Evolutionary conservation across 2,113 vertebrate species (phyloP).

Genomic region (Megaceryle maxima): DNA sequence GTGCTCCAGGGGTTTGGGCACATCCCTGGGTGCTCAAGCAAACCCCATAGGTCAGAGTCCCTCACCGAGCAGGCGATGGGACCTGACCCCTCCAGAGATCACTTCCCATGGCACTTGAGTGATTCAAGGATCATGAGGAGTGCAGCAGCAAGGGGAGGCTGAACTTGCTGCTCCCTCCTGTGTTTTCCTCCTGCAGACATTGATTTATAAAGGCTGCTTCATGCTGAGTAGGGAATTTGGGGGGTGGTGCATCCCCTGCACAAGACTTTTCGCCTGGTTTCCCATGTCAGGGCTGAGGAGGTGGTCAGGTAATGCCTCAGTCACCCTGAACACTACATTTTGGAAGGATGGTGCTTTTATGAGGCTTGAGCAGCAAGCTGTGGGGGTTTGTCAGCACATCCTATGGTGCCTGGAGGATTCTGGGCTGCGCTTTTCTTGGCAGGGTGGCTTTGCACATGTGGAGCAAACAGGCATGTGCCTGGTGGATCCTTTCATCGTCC

Average conservation of each 20-base stretch:
- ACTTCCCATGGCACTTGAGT: neutral
- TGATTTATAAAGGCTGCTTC: constrained; percentile 27
- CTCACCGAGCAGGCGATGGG: neutral
- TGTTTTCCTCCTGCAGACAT: neutral
- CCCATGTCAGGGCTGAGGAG: neutral
- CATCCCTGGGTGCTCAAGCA: neutral
- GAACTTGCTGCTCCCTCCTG: neutral
- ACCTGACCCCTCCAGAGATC: neutral
- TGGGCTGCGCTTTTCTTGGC: neutral
- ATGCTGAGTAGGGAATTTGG: constrained; percentile 4
- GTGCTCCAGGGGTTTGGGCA: neutral
- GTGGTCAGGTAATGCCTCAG: neutral
- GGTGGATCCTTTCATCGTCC: neutral
- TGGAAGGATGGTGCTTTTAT: neutral
- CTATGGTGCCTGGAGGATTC: neutral
- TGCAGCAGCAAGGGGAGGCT: neutral
- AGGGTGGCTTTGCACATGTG: neutral
- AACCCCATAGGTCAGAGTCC: neutral
- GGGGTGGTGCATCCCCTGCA: neutral
- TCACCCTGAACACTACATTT: neutral
- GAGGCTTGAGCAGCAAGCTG: neutral
- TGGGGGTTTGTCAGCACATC: neutral
- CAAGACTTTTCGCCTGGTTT: neutral
- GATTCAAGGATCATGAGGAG: neutral
- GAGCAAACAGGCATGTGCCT: neutral